These are phyloP conservation scores for Zygaena filipendulae DNA, from an alignment of 2,888 invertebrate species.

Conservation along the genomic window DNA sequence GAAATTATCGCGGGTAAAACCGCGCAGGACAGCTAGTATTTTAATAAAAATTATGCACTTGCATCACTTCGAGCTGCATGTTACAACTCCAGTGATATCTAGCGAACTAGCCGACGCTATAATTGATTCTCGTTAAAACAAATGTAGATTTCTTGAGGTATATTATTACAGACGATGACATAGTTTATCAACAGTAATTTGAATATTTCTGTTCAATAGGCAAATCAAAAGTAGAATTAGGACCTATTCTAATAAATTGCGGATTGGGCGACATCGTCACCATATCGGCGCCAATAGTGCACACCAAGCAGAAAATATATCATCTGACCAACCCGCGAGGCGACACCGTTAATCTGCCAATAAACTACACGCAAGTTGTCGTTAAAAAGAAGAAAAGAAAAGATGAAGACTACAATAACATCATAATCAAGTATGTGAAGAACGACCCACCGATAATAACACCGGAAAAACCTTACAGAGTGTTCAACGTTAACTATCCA, in stretches of 20 bases:
- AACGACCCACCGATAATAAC: conserved; percentile 15
- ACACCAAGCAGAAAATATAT: conserved; percentile 21
- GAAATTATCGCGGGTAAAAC: too few relatives aligned
- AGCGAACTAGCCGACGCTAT: too few relatives aligned
- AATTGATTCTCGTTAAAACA: too few relatives aligned
- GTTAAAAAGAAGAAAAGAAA: conserved; percentile 3
- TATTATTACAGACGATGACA: too few relatives aligned
- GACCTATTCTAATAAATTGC: conserved; percentile 25
- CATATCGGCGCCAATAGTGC: conserved; percentile 31
- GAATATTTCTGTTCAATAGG: too few relatives aligned
- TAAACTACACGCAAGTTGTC: conserved; percentile 12
- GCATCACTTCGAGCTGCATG: too few relatives aligned
- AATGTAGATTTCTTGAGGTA: too few relatives aligned
- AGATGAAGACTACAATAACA: conserved; percentile 12
- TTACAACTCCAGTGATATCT: too few relatives aligned
- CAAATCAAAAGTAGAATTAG: conserved; percentile 30
- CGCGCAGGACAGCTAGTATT: too few relatives aligned
- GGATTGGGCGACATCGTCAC: conserved; percentile 30
- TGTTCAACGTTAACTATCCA: conserved; percentile 21
- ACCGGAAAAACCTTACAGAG: conserved; percentile 18
- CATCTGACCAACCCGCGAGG: conserved; percentile 37
- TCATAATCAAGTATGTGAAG: conserved; percentile 9
- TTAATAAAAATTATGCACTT: too few relatives aligned
- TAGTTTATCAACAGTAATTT: too few relatives aligned
- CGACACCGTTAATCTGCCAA: conserved; percentile 23